Conservation (phyloP, 2,888 invertebrate genomes). For the Catocala fraxini region DNA sequence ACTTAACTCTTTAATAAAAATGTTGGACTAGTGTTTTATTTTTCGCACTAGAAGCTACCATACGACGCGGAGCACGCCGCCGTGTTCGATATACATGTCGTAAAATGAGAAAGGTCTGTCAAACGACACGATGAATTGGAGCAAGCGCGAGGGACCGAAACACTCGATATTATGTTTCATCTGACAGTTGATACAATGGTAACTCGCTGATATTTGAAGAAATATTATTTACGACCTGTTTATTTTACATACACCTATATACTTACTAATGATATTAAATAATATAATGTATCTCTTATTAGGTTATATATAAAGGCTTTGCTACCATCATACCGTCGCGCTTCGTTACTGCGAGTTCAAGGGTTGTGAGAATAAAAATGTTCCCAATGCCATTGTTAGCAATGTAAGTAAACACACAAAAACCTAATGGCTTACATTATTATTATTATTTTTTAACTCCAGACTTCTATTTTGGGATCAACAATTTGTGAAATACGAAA, state of each 20-base stretch:
- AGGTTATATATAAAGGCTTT: not conserved
- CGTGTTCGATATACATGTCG: conserved; percentile 55
- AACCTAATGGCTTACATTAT: too few relatives aligned
- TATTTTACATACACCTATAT: conserved; percentile 40
- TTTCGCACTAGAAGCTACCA: conserved; percentile 44
- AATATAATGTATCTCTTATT: conserved; percentile 5
- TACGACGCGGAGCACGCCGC: conserved; percentile 24
- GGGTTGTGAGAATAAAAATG: conserved; percentile 6
- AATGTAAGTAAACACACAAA: not conserved
- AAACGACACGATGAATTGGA: conserved; percentile 83
- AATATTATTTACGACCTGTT: conserved; percentile 68
- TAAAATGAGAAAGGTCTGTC: conserved; percentile 86
- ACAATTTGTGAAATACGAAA: too few relatives aligned
- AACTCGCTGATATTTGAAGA: conserved; percentile 71
- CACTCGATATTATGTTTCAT: conserved; percentile 76
- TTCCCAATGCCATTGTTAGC: not conserved
- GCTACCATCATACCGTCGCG: not conserved
- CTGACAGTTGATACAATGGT: conserved; percentile 81
- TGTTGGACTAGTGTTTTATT: conserved; percentile 34
- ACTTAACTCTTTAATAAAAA: conserved; percentile 28
- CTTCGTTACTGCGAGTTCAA: conserved; percentile 9
- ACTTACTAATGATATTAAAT: conserved; percentile 7
- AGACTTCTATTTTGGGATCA: too few relatives aligned
- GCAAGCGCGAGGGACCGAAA: conserved; percentile 82
- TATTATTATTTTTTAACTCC: too few relatives aligned